These are phyloP conservation scores for Anthonomus grandis DNA, from an alignment of 1,140 invertebrate genomes.

Conservation along the genomic window DNA sequence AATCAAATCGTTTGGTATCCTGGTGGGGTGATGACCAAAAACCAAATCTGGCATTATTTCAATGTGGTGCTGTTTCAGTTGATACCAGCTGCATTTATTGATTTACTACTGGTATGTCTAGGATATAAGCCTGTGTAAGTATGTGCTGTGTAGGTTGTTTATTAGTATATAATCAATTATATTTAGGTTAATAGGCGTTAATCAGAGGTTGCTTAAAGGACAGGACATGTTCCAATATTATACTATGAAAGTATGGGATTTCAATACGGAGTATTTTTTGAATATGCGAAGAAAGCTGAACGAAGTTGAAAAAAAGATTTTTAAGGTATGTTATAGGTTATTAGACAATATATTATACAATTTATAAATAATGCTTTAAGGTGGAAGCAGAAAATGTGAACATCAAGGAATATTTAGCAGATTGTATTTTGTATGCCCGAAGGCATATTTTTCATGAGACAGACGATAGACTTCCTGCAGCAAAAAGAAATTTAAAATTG, in stretches of 20 bases:
- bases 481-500: slow-evolving; percentile 50
- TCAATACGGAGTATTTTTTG: slow-evolving; percentile 44
- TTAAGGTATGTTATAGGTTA: slow-evolving; percentile 32
- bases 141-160: not conserved
- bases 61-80: slow-evolving; percentile 80
- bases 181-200: slow-evolving; percentile 66
- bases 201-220: slow-evolving; percentile 63
- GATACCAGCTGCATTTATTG: slow-evolving; percentile 78
- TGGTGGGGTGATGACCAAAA: slow-evolving; percentile 81
- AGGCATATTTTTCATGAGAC: slow-evolving; percentile 56
- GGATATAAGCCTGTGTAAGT: slow-evolving; percentile 81
- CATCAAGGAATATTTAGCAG: slow-evolving; percentile 45
- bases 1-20: slow-evolving; percentile 82
- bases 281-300: slow-evolving; percentile 42
- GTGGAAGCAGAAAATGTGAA: slow-evolving; percentile 46
- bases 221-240: slow-evolving; percentile 51
- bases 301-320: slow-evolving; percentile 42
- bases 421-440: slow-evolving; percentile 47
- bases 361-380: slow-evolving; percentile 39
- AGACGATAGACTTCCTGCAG: slow-evolving; percentile 54
- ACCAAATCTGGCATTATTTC: slow-evolving; percentile 68
- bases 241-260: slow-evolving; percentile 51
- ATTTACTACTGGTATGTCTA: slow-evolving; percentile 68
- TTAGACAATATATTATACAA: not conserved
- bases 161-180: not conserved